A percentile compares a stretch with the other conserved stretches of the same genome.
Conservation (phyloP, 1,140 invertebrate genomes). For the Archegozetes longisetosus region DNA sequence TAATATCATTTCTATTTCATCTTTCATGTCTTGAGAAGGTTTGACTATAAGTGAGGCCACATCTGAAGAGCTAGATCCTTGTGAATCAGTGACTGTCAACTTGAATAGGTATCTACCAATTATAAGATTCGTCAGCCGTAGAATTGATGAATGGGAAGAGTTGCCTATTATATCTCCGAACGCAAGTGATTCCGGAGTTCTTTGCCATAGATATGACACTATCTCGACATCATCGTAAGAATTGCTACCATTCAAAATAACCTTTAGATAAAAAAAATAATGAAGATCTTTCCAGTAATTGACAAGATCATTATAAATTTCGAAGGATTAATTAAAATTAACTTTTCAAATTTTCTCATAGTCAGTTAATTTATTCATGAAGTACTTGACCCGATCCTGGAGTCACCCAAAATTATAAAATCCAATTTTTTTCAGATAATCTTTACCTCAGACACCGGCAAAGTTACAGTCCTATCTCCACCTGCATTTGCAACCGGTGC, state of each 20-base stretch:
- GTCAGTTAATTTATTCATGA: no score
- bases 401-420: no score
- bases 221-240: slow-evolving; percentile 78
- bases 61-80: slow-evolving; percentile 60
- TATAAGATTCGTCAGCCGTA: slow-evolving; percentile 53
- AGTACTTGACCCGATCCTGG: no score
- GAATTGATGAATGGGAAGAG: slow-evolving; percentile 51
- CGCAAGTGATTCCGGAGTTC: slow-evolving; percentile 60
- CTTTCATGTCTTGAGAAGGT: slow-evolving; percentile 44
- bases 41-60: slow-evolving; percentile 70
- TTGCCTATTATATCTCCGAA: slow-evolving; percentile 56
- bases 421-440: no score
- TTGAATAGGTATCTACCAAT: slow-evolving; percentile 76
- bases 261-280: no score
- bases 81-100: slow-evolving; percentile 70
- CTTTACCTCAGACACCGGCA: slow-evolving; percentile 59
- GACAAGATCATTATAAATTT: no score
- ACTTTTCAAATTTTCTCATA: no score
- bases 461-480: slow-evolving; percentile 53
- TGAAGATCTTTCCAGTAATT: no score
- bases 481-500: slow-evolving; percentile 72
- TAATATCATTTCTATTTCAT: slow-evolving; percentile 62
- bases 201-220: slow-evolving; percentile 63
- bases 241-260: slow-evolving; percentile 60
- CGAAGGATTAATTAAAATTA: no score